These are phyloP conservation scores for Chelonia mydas DNA, from an alignment of 2,797 vertebrate species.

Conservation along the genomic window DNA sequence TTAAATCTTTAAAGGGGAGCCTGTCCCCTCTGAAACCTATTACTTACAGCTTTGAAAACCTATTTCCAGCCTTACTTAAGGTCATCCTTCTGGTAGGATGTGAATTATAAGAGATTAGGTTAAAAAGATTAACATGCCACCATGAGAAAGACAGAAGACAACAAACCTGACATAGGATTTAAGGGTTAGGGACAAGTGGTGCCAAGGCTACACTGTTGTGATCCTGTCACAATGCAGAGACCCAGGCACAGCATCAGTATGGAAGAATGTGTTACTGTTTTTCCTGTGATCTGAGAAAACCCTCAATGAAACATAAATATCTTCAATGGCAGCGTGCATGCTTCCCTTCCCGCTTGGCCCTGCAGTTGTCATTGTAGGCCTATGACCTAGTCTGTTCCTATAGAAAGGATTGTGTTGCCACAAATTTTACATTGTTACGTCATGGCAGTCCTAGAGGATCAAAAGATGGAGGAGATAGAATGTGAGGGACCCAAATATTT, in stretches of 20 bases:
- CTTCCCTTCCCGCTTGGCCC: background rate
- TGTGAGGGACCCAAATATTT: background rate
- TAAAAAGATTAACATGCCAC: background rate
- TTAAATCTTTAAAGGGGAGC: background rate
- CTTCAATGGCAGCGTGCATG: background rate
- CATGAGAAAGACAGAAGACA: background rate
- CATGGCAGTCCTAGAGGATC: background rate
- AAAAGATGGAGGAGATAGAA: background rate
- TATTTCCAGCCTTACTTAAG: background rate
- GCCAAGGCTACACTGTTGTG: background rate
- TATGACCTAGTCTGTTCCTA: background rate
- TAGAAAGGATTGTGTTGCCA: background rate
- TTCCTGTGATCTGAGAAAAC: background rate
- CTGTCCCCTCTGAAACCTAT: conserved; percentile 30
- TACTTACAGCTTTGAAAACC: background rate
- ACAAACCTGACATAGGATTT: background rate
- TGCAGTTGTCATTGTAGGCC: background rate
- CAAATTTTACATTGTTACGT: background rate
- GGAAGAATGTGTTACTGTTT: background rate
- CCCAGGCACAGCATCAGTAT: background rate
- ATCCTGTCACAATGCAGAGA: background rate
- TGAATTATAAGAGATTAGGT: background rate
- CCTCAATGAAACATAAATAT: background rate
- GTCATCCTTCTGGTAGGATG: background rate
- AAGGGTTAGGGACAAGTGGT: background rate